Evolutionary conservation across 2,888 invertebrate species (phyloP), one percentile per base, ranked within the genome.

Genomic region (Pilophorus perplexus): DNA sequence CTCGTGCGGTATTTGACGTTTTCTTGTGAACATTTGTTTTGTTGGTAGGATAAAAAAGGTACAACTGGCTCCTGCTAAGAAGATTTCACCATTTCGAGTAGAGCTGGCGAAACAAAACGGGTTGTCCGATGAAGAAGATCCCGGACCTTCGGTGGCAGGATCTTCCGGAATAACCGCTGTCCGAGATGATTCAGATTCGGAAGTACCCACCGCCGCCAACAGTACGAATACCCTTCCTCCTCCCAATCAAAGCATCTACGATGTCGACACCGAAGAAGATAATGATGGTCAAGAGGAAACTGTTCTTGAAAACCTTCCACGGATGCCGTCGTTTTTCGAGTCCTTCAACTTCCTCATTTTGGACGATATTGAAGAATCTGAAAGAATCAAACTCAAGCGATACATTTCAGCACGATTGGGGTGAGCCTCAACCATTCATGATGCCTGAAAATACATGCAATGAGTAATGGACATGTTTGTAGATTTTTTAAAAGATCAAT

Each of bases 321-420:
- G 68, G 18, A 67, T 85, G 68, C 80, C 80, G 1, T 76, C 78
- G 69, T 76, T 82, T 69, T 83, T 84, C 73, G 75, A 75, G 6
- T 78, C 79, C 0, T 75, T 77, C 67, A 76, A 76, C 59, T 83
- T 85, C 75, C 79, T 78, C 64, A 71, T 85, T 16, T 77, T 77
- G 71, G 74, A 76, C 3, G 75, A 76, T 52, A 77, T 79, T 54
- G 75, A 75, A 46, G 73, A 74, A 2, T 72, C 74, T 4, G 74
- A 75, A 64, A 75, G 78, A 60, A 73, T 73, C 67, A 73, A 74
- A 48, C 70, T 81, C 42, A 72, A 72, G 54, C 76, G 84, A 66
- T 84, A 84, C 74, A 79, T 87, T 57, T 76, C 77, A 52, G 87
- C 86, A 0, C 86, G 84, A 76, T 82, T 84, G 48, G 88, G 87